Evolutionary conservation across 2,888 invertebrate species (phyloP), one percentile per base, ranked within the genome.

Genomic region (Nezara viridula): DNA sequence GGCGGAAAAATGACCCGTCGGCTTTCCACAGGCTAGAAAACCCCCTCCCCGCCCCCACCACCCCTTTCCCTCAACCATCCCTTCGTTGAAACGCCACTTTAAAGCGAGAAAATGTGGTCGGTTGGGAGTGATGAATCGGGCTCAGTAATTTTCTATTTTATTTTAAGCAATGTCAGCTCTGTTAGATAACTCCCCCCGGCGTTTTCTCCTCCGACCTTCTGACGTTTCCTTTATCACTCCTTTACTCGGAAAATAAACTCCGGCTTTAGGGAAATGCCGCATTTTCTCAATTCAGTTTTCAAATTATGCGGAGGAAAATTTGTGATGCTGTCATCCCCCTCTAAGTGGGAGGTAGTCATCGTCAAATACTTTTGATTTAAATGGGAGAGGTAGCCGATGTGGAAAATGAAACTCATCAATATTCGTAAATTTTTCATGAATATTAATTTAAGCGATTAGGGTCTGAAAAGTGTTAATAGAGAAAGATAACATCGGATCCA

Each of bases 91-190:
- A 66, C 66, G 66, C 66, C 66, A 66, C 81, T 81, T 81, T 81
- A 81, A 81, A 81, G 24, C 81, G 81, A 81, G 24, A 81, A 81
- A 81, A 81, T 81, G 81, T 14, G 81, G 40, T 81, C 81, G 40
- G 44, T 44, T n/a, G 40, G 40, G n/a, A 81, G 81, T 81, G 81
- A 81, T 81, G 81, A 81, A 81, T 81, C 40, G 81, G 40, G 44
- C 81, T 44, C 81, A 81, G 40, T 81, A 81, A 81, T 81, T 81
- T 40, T n/a, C 81, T 81, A 81, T 81, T 81, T 81, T 81, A 81
- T 81, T 81, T 81, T 81, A 81, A 81, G 81, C 81, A 81, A n/a
- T 81, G 81, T 81, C 81, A 81, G 81, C 81, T 81, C 44, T 81
- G 66, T 16, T 60, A 60, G 60, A 60, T 60, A 66, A 66, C 66